Percentiles rank a stretch among this genome's conserved stretches.
phyloP scores from a whole-genome alignment of 2,797 vertebrate genomes.

The Steatocranus sp. region DNA sequence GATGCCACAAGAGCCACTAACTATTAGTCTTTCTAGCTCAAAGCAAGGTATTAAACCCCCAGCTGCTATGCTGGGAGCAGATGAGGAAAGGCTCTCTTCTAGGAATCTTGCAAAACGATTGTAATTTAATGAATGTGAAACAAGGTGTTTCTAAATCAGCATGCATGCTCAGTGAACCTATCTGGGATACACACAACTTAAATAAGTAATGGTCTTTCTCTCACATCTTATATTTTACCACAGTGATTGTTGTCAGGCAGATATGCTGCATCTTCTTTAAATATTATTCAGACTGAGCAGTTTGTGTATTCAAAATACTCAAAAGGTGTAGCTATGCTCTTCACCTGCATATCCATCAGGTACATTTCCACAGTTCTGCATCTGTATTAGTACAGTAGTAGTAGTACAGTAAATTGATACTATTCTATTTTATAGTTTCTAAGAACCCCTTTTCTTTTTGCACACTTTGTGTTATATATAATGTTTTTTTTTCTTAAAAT shows the following conservation, averaged over 20 bases:
- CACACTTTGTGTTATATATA: neutral
- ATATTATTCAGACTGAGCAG: conserved; percentile 27
- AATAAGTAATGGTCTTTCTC: conserved; percentile 13
- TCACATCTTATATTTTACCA: conserved; percentile 4
- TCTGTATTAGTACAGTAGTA: neutral
- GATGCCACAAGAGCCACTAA: neutral
- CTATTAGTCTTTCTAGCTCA: neutral
- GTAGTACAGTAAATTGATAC: neutral
- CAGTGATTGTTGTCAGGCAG: conserved; percentile 18
- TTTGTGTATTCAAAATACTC: conserved; percentile 10
- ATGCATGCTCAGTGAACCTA: conserved; percentile 22
- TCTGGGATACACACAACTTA: neutral
- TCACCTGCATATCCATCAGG: neutral
- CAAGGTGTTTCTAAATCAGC: conserved; percentile 5
- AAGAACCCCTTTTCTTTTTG: neutral
- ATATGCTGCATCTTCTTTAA: conserved; percentile 24
- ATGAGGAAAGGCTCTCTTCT: neutral
- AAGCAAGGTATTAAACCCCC: neutral
- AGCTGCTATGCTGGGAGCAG: neutral
- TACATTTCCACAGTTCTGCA: neutral
- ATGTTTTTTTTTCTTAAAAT: accelerated
- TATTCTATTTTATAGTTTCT: neutral
- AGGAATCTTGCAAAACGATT: neutral
- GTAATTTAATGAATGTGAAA: conserved; percentile 1
- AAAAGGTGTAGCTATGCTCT: neutral